Evolutionary conservation across 92 coral and sea anemone species (phyloP).

Genomic region (Palythoa grandis): DNA sequence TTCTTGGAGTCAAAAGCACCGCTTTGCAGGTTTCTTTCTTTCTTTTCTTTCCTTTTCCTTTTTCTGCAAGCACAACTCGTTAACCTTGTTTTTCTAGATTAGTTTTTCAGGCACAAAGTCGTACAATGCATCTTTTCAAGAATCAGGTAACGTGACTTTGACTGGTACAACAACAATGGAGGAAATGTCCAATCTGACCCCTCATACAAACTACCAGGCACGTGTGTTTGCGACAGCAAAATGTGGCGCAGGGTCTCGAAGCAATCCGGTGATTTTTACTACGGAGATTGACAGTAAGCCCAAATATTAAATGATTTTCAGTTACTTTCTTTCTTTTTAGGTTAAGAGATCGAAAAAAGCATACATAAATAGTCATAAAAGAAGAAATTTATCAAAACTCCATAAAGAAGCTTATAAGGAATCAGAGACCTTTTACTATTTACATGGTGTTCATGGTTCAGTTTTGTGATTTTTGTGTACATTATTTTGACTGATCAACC

Average conservation of each 20-base stretch:
- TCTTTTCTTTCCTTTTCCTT: no score
- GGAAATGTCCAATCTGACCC: neutral
- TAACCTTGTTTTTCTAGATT: neutral
- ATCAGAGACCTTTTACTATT: no score
- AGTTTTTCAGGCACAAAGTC: constrained; percentile 11
- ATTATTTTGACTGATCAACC: no score
- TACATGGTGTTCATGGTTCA: no score
- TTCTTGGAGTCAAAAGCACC: no score
- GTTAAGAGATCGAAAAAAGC: neutral
- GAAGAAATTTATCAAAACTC: no score
- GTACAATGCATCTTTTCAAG: constrained; percentile 30
- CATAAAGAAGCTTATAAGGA: no score
- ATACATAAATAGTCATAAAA: neutral
- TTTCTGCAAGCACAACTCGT: no score
- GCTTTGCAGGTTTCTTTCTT: no score
- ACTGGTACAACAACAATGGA: neutral
- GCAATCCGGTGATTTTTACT: constrained; percentile 4
- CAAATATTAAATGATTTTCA: neutral
- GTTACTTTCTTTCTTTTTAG: neutral
- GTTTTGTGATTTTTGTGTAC: no score
- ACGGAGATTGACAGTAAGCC: constrained; percentile 32
- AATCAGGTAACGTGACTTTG: neutral
- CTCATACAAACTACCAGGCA: constrained; percentile 6
- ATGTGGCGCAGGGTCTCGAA: constrained; percentile 5
- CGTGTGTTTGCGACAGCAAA: constrained; percentile 19